Conservation (phyloP, 1,140 invertebrate genomes). For the Gonioctena quinquepunctata region DNA sequence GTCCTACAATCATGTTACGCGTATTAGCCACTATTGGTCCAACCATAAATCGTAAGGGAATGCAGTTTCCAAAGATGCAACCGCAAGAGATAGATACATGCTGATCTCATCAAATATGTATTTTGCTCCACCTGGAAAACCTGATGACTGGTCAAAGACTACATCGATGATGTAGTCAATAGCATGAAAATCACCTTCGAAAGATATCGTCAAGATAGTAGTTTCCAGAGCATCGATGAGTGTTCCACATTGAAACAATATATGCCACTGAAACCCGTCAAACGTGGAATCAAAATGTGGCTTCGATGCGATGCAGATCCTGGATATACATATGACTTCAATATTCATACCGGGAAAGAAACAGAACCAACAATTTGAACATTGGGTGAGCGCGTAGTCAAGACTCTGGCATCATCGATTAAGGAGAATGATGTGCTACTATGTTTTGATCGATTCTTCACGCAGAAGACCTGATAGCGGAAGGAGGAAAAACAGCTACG, state of each 20-base stretch:
- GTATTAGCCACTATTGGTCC: slow-evolving; percentile 7
- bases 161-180: slow-evolving; percentile 31
- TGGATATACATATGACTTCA: slow-evolving; percentile 44
- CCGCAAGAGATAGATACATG: slow-evolving; percentile 37
- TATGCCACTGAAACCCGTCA: slow-evolving; percentile 47
- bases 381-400: slow-evolving; percentile 39
- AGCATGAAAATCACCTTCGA: slow-evolving; percentile 33
- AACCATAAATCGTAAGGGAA: slow-evolving; percentile 34
- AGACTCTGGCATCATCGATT: slow-evolving; percentile 29
- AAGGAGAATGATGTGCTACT: slow-evolving; percentile 18
- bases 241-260: slow-evolving; percentile 45
- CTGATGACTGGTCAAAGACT: slow-evolving; percentile 23
- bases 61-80: slow-evolving; percentile 35
- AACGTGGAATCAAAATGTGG: slow-evolving; percentile 52
- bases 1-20: slow-evolving; percentile 8
- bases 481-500: slow-evolving; percentile 23
- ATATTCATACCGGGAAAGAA: slow-evolving; percentile 42
- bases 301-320: slow-evolving; percentile 37
- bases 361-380: slow-evolving; percentile 16
- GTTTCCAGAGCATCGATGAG: slow-evolving; percentile 30
- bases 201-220: slow-evolving; percentile 19
- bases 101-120: slow-evolving; percentile 40
- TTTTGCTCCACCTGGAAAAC: slow-evolving; percentile 36
- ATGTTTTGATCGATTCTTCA: slow-evolving; percentile 32
- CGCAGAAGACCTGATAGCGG: slow-evolving; percentile 9